Evolutionary conservation across 2,888 invertebrate genomes (phyloP), one percentile per base, ranked within the genome.

Genomic region (Frankliniella intonsa): DNA sequence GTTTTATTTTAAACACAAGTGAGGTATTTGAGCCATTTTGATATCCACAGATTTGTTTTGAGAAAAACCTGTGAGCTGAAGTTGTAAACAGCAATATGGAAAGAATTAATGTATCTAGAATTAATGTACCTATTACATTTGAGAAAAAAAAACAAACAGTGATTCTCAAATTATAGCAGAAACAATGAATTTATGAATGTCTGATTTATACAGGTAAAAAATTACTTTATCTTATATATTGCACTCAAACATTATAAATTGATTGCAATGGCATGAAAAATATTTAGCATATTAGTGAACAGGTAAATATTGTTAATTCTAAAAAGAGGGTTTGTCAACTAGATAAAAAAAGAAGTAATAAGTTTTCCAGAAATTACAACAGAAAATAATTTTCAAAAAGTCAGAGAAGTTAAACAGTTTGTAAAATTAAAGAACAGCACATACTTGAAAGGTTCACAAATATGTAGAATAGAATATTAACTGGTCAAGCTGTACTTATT

Each of bases 251-350:
- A 25, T 76, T 76, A 25, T 25, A 76, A 76, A 22, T 76, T 76
- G 69, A 76, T 76, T 76, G 69, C 69, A 76, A 76, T 76, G 69
- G 69, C 69, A 76, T 76, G 69, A 76, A 76, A 76, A 76, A 76
- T 76, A 76, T 76, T 76, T 25, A 25, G 69, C 25, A 76, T 76
- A 76, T 76, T 76, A 76, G 69, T 25, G 69, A 76, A 25, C 69
- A 76, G 69, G 25, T 76, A 76, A 25, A 25, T 76, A 22, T 25
- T 10, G 25, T 76, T 76, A 76, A 12, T 22, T 76, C 69, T 76
- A 76, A 76, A 76, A 22, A 5, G 25, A 22, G 69, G 22, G 7
- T 69, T 76, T 76, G 25, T 25, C 69, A 76, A 12, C 69, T 76
- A 76, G 22, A 76, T 25, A 76, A 76, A 69, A 76, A 25, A 38